These are phyloP conservation scores for Cotesia glomerata DNA, from an alignment of 1,140 invertebrate genomes.

Conservation along the genomic window DNA sequence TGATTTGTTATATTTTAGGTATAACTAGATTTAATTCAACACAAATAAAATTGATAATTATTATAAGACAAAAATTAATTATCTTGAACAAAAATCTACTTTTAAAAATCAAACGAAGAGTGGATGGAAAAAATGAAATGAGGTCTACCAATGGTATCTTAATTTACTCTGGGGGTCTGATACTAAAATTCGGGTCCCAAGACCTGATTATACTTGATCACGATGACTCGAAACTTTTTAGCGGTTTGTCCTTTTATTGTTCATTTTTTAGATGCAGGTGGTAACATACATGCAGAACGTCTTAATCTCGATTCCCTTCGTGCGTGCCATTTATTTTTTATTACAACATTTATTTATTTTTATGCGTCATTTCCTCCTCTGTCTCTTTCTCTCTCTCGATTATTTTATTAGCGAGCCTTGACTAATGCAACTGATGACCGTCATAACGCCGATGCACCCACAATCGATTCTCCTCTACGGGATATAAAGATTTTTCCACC, in stretches of 20 bases:
- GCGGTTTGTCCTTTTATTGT: constrained; percentile 16
- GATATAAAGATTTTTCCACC: neutral
- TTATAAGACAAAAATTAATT: too few species aligned
- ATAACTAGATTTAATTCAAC: too few species aligned
- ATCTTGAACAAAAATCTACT: neutral
- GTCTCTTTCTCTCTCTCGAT: too few species aligned
- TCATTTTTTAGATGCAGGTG: neutral
- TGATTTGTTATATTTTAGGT: too few species aligned
- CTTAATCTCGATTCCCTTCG: constrained; percentile 5
- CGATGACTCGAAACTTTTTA: constrained; percentile 33
- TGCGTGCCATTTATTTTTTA: neutral
- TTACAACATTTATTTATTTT: neutral
- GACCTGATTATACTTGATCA: constrained; percentile 35
- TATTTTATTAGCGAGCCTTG: constrained; percentile 11
- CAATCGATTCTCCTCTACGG: neutral
- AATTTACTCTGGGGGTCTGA: constrained; percentile 28
- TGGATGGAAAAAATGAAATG: too few species aligned
- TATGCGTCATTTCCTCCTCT: too few species aligned
- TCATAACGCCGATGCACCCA: neutral
- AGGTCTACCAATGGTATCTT: neutral
- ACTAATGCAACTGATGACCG: constrained; percentile 18
- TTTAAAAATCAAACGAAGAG: too few species aligned
- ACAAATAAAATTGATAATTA: too few species aligned
- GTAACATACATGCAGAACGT: neutral
- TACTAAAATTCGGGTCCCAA: constrained; percentile 42